Base-by-base conservation (phyloP, 2,113 vertebrate species). In the Sinocyclocheilus anophthalmus region DNA sequence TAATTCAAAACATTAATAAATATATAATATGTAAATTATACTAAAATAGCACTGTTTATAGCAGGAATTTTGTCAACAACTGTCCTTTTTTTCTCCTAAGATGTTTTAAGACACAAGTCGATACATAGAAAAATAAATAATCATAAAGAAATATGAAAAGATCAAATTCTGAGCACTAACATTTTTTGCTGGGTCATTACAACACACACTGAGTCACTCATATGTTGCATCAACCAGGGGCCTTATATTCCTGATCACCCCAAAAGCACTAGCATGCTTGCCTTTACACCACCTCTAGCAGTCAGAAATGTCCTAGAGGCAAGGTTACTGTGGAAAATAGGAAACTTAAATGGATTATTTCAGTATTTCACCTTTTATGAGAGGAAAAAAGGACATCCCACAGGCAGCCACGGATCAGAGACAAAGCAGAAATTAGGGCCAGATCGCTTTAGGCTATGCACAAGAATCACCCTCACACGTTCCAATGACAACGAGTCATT, bases 321-420 rank as follows among this genome's bases (percentile, higher is more conserved):
- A 89, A 87, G 85, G 81, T 88, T 86, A 85, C 50, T 67, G 65
- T 75, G 55, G 75, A 89, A 87, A 87, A 89, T 83, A 70, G 59
- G 65, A 73, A 90, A 55, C 81, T 59, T 89, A 88, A 88, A 87
- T 53, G 78, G 77, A 85, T 87, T 85, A 92, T 88, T 90, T 92
- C 81, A 89, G 50, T 37, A 30, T 87, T 85, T 87, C 83, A 89
- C 85, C 85, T 90, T 89, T 87, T 88, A 76, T 57, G 30, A n/a
- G 13, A 24, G 24, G 55, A 69, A 76, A 33, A 84, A 80, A 81
- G 50, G 75, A 76, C 70, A 76, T 78, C 70, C 86, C 63, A 73
- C 84, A 77, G 84, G 85, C 87, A 86, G 79, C 75, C 86, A 61
- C 53, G 59, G 86, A 88, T 90, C 87, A 88, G 77, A 91, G 84